Conservation (phyloP, 2,888 invertebrate genomes). For the Coenonympha glycerion region DNA sequence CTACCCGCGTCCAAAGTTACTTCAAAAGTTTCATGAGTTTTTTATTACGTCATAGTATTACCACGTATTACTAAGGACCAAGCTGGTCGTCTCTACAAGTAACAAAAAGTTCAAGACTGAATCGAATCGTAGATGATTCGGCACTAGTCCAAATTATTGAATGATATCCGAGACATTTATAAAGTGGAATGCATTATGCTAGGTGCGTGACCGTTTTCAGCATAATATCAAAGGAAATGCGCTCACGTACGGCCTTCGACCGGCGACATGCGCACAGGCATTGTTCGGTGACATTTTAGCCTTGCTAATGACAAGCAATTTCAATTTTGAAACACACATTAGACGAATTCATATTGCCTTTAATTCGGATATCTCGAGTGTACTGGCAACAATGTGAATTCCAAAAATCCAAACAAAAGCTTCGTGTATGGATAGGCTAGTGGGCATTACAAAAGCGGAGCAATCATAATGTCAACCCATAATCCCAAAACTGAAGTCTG, state of each 20-base stretch:
- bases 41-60: no score
- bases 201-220: constrained; percentile 56
- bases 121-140: constrained; percentile 5
- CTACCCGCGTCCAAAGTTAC: no score
- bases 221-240: constrained; percentile 61
- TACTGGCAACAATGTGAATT: neutral
- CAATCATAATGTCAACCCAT: no score
- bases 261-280: constrained; percentile 55
- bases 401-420: neutral
- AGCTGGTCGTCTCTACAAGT: neutral
- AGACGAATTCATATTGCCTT: constrained; percentile 57
- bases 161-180: constrained; percentile 36
- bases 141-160: constrained; percentile 4
- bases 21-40: no score
- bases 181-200: constrained; percentile 48
- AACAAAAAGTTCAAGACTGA: neutral
- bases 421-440: no score
- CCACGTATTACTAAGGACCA: no score
- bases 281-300: constrained; percentile 76
- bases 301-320: constrained; percentile 73
- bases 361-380: constrained; percentile 44
- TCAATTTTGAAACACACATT: constrained; percentile 68
- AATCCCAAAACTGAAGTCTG: no score
- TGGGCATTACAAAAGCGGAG: no score
- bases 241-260: constrained; percentile 70